phyloP scores from a whole-genome alignment of 2,113 vertebrate genomes.

The Dipodomys merriami region DNA sequence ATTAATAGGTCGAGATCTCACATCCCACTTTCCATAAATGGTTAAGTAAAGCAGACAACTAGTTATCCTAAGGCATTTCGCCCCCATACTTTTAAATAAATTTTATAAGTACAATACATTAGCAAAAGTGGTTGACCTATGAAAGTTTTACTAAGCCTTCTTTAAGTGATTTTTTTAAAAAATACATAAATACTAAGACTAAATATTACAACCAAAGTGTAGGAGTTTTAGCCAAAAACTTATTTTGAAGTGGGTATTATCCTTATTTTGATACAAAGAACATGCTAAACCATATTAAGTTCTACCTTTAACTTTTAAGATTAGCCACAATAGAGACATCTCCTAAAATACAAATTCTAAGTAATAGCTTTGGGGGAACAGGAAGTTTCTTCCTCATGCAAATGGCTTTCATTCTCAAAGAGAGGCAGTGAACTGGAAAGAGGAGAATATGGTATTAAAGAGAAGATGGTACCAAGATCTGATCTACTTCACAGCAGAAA shows the following conservation, averaged over 20 bases:
- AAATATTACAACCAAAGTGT: background rate
- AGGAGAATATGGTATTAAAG: too few species aligned
- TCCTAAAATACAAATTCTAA: slow-evolving; percentile 33
- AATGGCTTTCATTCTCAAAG: slow-evolving; percentile 9
- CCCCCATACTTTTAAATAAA: background rate
- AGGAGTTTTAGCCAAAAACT: background rate
- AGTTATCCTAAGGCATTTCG: background rate
- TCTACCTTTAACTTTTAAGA: slow-evolving; percentile 20
- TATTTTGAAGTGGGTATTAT: background rate
- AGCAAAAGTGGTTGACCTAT: background rate
- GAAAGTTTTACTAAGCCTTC: background rate
- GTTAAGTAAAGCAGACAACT: background rate
- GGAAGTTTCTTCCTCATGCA: background rate
- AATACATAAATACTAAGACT: background rate
- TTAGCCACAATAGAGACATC: background rate
- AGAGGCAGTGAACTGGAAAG: background rate
- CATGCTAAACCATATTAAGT: background rate
- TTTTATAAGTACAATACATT: background rate
- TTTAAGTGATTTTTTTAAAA: background rate
- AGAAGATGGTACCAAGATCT: background rate
- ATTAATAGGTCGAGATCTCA: background rate
- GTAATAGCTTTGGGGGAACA: background rate
- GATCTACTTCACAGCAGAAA: background rate
- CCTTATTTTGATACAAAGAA: background rate
- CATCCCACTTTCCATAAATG: background rate